phyloP scores from a whole-genome alignment of 2,888 invertebrate genomes.

The Acronicta psi region DNA sequence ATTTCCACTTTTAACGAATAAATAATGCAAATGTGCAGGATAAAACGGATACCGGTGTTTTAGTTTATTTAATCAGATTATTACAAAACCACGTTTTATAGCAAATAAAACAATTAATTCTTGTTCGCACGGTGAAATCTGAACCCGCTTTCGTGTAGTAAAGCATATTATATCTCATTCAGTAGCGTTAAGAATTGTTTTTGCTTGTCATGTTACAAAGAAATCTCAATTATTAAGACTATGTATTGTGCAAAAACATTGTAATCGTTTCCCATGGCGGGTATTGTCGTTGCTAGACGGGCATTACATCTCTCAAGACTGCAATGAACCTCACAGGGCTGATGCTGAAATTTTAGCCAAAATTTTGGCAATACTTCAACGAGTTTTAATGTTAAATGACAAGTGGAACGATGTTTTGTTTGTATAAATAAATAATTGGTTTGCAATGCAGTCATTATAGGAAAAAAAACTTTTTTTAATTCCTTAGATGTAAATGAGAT shows the following conservation, averaged over 20 bases:
- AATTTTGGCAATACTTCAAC: too few relatives aligned
- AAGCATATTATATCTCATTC: conserved; percentile 20
- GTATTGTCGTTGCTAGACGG: conserved; percentile 50
- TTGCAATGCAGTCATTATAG: too few relatives aligned
- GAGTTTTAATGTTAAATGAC: background rate
- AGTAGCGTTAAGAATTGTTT: conserved; percentile 33
- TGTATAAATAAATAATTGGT: background rate
- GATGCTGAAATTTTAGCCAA: conserved; percentile 5
- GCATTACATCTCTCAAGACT: conserved; percentile 46
- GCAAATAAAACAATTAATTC: conserved; percentile 46
- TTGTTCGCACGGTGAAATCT: conserved; percentile 56
- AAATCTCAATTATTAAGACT: conserved; percentile 51
- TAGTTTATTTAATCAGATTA: conserved; percentile 16
- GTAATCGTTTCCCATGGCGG: conserved; percentile 58
- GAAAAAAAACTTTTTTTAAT: too few relatives aligned
- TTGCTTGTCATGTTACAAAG: conserved; percentile 37
- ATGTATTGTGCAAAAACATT: conserved; percentile 59
- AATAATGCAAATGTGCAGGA: conserved; percentile 24
- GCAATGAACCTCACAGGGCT: conserved; percentile 37
- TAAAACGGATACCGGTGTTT: conserved; percentile 17
- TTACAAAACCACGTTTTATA: conserved; percentile 41
- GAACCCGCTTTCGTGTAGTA: conserved; percentile 22
- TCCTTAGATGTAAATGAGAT: too few relatives aligned
- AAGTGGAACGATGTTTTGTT: conserved; percentile 3
- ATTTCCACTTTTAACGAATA: conserved; percentile 9